These are phyloP conservation scores for Tetrapedia diversipes DNA, from an alignment of 2,888 invertebrate genomes.

Conservation along the genomic window DNA sequence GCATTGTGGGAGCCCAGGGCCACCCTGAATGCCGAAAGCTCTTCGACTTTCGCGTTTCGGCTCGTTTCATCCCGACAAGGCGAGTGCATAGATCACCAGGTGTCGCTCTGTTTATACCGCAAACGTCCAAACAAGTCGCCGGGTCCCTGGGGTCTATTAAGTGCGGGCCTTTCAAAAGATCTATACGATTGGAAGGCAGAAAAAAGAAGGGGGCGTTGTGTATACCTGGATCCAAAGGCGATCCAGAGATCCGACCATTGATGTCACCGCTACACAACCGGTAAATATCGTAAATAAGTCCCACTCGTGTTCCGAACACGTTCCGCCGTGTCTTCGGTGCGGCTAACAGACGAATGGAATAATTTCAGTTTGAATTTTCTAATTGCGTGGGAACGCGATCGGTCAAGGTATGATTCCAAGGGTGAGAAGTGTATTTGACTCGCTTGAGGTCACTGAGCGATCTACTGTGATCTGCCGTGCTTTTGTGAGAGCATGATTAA, in stretches of 20 bases:
- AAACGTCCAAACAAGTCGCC: conserved; percentile 82
- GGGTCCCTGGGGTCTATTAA: conserved; percentile 79
- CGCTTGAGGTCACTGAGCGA: too few species aligned
- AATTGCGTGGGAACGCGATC: too few species aligned
- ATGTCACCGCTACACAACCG: conserved; percentile 72
- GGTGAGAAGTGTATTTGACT: too few species aligned
- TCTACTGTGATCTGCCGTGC: too few species aligned
- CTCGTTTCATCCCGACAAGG: conserved; percentile 66
- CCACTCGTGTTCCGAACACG: background rate
- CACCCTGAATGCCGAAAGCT: conserved; percentile 61
- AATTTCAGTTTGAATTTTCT: background rate
- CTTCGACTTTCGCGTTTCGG: conserved; percentile 65
- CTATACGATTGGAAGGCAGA: conserved; percentile 66
- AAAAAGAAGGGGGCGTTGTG: conserved; percentile 68
- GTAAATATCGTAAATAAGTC: conserved; percentile 48
- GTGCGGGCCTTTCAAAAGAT: conserved; percentile 75
- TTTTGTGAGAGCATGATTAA: too few species aligned
- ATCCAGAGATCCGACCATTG: conserved; percentile 69
- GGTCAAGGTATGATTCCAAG: too few species aligned
- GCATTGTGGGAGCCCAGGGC: conserved; percentile 35
- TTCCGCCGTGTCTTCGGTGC: conserved; percentile 4
- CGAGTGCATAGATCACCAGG: conserved; percentile 80
- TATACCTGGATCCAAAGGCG: conserved; percentile 69
- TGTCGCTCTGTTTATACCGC: conserved; percentile 82
- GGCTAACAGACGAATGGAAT: conserved; percentile 19